phyloP scores from a whole-genome alignment of 2,113 vertebrate genomes.

The Progne subis region DNA sequence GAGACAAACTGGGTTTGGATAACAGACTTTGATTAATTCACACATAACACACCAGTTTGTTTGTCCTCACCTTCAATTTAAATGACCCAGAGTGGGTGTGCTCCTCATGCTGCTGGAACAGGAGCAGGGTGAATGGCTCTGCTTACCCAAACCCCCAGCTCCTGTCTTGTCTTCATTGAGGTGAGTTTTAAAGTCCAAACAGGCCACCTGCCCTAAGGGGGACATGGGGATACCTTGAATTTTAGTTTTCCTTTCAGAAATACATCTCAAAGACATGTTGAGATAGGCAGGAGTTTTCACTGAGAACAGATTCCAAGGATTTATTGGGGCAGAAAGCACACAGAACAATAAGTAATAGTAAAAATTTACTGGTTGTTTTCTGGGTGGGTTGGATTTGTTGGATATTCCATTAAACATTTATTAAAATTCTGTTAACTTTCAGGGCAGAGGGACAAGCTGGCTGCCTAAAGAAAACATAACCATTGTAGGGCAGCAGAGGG shows the following conservation, averaged over 20 bases:
- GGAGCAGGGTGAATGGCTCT: not conserved
- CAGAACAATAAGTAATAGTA: not conserved
- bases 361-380: not conserved
- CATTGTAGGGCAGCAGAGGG: not conserved
- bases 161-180: not conserved
- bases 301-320: not conserved
- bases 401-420: not conserved
- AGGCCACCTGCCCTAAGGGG: not conserved
- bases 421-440: not conserved
- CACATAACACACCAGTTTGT: too few species aligned
- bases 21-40: not conserved
- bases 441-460: not conserved
- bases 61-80: not conserved
- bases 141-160: not conserved
- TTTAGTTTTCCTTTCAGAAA: not conserved
- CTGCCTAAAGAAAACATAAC: not conserved
- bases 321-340: not conserved
- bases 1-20: not conserved
- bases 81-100: not conserved
- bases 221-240: not conserved
- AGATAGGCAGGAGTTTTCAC: not conserved
- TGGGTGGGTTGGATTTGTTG: not conserved
- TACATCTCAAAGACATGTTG: not conserved
- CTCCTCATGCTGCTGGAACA: not conserved
- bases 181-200: accelerated